phyloP scores from a whole-genome alignment of 2,797 vertebrate genomes.

The Calcarius lapponicus region DNA sequence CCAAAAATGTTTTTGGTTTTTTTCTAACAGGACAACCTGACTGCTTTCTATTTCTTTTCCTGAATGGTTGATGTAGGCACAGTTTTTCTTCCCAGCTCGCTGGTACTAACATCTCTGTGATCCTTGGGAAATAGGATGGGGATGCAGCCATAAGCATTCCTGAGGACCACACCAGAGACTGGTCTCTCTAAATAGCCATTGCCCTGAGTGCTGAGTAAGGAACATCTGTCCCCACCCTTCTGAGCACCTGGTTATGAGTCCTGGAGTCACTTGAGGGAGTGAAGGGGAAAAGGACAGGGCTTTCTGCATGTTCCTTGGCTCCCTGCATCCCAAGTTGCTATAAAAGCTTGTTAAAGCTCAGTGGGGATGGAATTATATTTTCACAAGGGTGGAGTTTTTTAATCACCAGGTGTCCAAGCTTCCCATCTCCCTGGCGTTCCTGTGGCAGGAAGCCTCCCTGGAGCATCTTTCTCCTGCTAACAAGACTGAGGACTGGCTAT shows the following conservation, averaged over 20 bases:
- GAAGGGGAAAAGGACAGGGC: not conserved
- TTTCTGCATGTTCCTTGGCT: not conserved
- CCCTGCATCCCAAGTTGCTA: not conserved
- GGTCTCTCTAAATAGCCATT: not conserved
- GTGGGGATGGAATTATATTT: not conserved
- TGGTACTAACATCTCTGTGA: not conserved
- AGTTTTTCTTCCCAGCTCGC: not conserved
- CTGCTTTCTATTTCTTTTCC: slow-evolving; percentile 1
- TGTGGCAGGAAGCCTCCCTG: not conserved
- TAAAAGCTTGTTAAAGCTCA: not conserved
- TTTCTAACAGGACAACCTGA: not conserved
- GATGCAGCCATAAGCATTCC: not conserved
- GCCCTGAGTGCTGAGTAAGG: not conserved
- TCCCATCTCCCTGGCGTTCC: not conserved
- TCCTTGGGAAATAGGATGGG: not conserved
- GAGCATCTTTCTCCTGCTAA: not conserved
- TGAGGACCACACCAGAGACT: not conserved
- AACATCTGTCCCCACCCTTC: not conserved
- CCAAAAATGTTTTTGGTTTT: not conserved
- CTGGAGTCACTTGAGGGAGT: not conserved
- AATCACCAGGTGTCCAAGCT: not conserved
- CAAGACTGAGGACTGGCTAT: not conserved
- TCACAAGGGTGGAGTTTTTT: not conserved
- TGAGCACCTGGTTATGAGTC: not conserved
- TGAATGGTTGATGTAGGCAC: not conserved